A percentile compares a stretch with the other conserved stretches of the same genome.
These are phyloP conservation scores for Ostrea edulis DNA, from an alignment of 1,140 invertebrate species.

Conservation along the genomic window DNA sequence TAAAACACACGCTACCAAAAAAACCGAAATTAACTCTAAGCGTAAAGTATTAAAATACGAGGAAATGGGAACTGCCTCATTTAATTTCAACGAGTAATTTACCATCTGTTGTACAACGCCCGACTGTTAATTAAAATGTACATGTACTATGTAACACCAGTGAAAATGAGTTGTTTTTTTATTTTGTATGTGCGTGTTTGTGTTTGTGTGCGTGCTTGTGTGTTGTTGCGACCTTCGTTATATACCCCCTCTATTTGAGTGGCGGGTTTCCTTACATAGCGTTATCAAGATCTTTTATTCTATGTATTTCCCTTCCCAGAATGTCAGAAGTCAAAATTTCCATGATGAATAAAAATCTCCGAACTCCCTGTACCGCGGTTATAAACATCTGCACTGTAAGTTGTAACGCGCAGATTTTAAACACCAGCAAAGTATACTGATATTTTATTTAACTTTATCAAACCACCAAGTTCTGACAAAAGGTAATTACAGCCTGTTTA, in stretches of 20 bases:
- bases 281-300: too few relatives aligned
- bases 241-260: too few relatives aligned
- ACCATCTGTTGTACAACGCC: constrained; percentile 15
- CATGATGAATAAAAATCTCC: neutral
- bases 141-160: constrained; percentile 2
- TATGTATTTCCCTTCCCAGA: neutral
- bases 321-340: neutral
- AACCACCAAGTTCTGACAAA: neutral
- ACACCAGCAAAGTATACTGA: too few relatives aligned
- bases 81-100: constrained; percentile 34
- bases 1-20: neutral
- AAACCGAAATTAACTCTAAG: neutral
- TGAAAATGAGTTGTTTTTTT: neutral
- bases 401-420: too few relatives aligned
- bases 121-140: constrained; percentile 15
- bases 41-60: constrained; percentile 19
- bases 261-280: too few relatives aligned
- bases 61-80: constrained; percentile 28
- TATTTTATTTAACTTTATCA: neutral
- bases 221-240: too few relatives aligned
- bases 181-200: too few relatives aligned
- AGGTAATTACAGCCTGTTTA: neutral
- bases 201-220: too few relatives aligned
- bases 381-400: too few relatives aligned
- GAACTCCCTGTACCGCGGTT: too few relatives aligned